Evolutionary conservation across 2,113 vertebrate species (phyloP), one percentile per base, ranked within the genome.

Genomic region (Pelobates fuscus): DNA sequence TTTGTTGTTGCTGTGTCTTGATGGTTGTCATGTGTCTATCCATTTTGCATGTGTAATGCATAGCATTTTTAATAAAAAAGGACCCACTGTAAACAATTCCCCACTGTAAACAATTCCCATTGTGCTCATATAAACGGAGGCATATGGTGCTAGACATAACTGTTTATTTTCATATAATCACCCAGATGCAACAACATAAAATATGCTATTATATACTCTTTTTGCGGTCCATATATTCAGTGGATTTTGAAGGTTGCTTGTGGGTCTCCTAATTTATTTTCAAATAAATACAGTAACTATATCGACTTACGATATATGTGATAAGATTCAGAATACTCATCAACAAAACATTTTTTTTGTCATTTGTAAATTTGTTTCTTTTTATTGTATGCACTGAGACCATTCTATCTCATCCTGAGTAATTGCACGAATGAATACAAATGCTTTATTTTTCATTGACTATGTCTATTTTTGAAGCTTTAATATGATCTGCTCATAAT

Each of bases 151-250:
- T 30, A 58, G 49, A 66, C 58, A 75, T 23, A 59, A 67, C n/a
- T 59, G 71, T 67, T 67, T 75, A 59, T 67, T 67, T 75, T 29
- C 44, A 54, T 64, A 72, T 64, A 43, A 75, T 75, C 72, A 75
- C 23, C 52, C 52, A 67, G 54, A 75, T 67, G 52, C 24, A 75
- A 26, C 23, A 59, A 18, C 37, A 52, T 58, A 49, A 29, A 59
- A 61, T 49, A 49, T 49, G 61, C 43, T 20, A 44, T 61, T 30
- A 17, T 60, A 21, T 49, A 49, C 43, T 62, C 25, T 43, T 46
- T 30, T 61, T 26, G 44, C 27, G 69, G 58, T 62, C 27, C 26
- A 27, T 24, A 49, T 44, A 41, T 49, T 57, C 43, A 61, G 26
- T 71, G 8, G 32, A 57, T 24, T 58, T 43, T 52, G 58, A 61